Evolutionary conservation across 2,797 vertebrate genomes (phyloP).

Genomic region (Prunella strophiata): DNA sequence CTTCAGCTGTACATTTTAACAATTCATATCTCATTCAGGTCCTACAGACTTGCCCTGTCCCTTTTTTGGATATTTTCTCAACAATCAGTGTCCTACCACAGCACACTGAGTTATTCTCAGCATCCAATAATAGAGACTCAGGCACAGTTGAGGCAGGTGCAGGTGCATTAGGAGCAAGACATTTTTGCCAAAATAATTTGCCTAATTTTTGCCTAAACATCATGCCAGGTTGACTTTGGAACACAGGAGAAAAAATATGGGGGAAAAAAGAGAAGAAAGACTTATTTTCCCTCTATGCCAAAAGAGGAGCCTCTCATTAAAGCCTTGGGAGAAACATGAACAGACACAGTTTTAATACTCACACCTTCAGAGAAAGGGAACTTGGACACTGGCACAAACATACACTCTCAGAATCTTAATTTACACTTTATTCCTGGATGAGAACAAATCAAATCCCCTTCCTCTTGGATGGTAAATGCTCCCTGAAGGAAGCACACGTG

Average conservation of each 20-base stretch:
- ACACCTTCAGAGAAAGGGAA: not conserved
- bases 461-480: not conserved
- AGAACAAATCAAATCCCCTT: not conserved
- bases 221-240: not conserved
- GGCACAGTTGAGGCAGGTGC: not conserved
- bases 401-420: not conserved
- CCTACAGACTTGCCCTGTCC: not conserved
- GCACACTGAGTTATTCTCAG: not conserved
- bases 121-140: not conserved
- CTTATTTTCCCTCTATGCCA: not conserved
- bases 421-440: not conserved
- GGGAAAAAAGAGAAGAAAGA: accelerated
- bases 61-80: not conserved
- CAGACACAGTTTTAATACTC: accelerated
- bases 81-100: not conserved
- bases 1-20: not conserved
- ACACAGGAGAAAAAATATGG: not conserved
- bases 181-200: not conserved
- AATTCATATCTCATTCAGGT: not conserved
- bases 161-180: not conserved
- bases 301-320: not conserved
- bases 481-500: accelerated
- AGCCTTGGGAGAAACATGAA: not conserved
- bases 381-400: not conserved
- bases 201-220: not conserved